These are phyloP conservation scores for Petrosia ficiformis DNA, from an alignment of 37 sponge, comb jelly and placozoan genomes.

Conservation along the genomic window DNA sequence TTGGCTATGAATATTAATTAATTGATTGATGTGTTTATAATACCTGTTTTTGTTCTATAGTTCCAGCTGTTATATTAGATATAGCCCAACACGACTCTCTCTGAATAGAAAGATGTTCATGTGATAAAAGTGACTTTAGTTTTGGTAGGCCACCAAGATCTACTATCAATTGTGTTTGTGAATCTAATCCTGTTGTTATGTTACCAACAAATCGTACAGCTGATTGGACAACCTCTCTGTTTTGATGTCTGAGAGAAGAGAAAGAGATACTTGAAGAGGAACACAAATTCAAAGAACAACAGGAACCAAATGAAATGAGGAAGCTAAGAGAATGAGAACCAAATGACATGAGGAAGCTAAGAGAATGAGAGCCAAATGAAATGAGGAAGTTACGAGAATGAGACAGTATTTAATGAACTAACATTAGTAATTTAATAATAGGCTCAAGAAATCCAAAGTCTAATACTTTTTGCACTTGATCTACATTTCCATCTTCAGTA, in stretches of 20 bases:
- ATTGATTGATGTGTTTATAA: neutral
- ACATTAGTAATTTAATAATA: too few relatives aligned
- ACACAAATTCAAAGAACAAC: too few relatives aligned
- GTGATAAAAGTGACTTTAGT: neutral
- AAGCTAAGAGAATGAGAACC: too few relatives aligned
- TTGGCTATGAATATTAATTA: neutral
- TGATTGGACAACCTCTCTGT: neutral
- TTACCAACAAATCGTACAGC: conserved; percentile 5
- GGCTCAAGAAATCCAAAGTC: too few relatives aligned
- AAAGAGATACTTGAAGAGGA: too few relatives aligned
- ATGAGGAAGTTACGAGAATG: too few relatives aligned
- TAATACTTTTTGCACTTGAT: too few relatives aligned
- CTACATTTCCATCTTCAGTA: conserved; percentile 66
- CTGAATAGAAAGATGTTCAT: neutral
- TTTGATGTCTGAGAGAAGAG: too few relatives aligned
- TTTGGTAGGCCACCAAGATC: neutral
- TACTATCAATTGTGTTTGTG: conserved; percentile 29
- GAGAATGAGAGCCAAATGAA: too few relatives aligned
- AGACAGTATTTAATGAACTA: too few relatives aligned
- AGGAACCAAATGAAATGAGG: too few relatives aligned
- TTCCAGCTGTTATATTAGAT: conserved; percentile 60
- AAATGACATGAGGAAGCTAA: too few relatives aligned
- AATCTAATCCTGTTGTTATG: neutral
- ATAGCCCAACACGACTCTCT: conserved; percentile 64
- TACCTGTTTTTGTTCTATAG: conserved; percentile 29